phyloP scores from a whole-genome alignment of 2,888 invertebrate species.

The Danaus chrysippus region DNA sequence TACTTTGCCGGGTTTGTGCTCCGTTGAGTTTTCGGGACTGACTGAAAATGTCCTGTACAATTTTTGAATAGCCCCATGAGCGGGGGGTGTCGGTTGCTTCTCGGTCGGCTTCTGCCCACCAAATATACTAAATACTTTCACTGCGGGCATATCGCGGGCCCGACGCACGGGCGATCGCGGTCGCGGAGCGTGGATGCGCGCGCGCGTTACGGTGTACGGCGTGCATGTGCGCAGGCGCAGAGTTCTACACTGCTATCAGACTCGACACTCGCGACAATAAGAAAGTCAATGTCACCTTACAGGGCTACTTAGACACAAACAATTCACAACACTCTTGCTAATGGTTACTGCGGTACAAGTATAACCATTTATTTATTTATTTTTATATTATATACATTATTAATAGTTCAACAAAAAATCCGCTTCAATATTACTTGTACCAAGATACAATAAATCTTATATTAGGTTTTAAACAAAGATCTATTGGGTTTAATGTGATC shows the following conservation, averaged over 20 bases:
- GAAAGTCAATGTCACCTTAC: conserved; percentile 74
- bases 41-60: conserved; percentile 77
- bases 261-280: conserved; percentile 49
- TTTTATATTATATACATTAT: not conserved
- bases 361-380: no score
- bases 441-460: no score
- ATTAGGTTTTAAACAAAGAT: not conserved
- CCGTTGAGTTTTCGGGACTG: conserved; percentile 57
- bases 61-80: conserved; percentile 67
- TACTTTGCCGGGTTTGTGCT: conserved; percentile 68
- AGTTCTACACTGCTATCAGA: conserved; percentile 48
- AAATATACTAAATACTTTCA: conserved; percentile 78
- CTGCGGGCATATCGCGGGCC: conserved; percentile 77
- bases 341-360: no score
- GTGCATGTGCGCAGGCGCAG: conserved; percentile 60
- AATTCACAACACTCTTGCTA: conserved; percentile 38
- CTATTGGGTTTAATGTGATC: conserved; percentile 14
- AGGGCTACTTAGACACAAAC: conserved; percentile 55
- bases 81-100: conserved; percentile 59
- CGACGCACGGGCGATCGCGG: conserved; percentile 65
- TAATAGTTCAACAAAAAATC: not conserved
- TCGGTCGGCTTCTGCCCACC: conserved; percentile 76
- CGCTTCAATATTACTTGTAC: not conserved
- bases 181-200: conserved; percentile 69
- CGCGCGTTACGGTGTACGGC: conserved; percentile 70